phyloP scores from a whole-genome alignment of 1,140 invertebrate genomes.

The Trachymyrmex cornetzi region DNA sequence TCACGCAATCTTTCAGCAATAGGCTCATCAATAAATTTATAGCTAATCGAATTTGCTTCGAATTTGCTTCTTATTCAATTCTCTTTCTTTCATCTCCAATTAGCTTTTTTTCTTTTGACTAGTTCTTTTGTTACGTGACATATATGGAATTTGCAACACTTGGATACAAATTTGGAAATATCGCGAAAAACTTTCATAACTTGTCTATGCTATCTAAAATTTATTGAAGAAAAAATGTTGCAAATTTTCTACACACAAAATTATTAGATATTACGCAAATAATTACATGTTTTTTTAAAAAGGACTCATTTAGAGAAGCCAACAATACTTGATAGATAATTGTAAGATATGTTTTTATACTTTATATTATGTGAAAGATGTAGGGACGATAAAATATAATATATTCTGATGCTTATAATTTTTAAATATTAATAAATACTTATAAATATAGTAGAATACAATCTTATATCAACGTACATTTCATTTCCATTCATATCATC shows the following conservation, averaged over 20 bases:
- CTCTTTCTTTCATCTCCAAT: neutral
- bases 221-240: neutral
- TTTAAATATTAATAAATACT: constrained; percentile 16
- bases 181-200: neutral
- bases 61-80: neutral
- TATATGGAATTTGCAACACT: neutral
- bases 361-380: neutral
- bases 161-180: neutral
- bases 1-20: neutral
- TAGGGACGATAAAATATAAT: neutral
- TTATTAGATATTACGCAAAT: neutral
- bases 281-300: neutral
- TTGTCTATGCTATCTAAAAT: neutral
- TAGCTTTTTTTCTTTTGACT: neutral
- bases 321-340: neutral
- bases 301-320: neutral
- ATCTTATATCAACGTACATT: neutral
- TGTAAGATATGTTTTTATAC: neutral
- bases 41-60: neutral
- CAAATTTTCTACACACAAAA: neutral
- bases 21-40: neutral
- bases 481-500: constrained; percentile 7
- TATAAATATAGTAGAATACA: neutral
- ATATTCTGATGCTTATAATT: neutral
- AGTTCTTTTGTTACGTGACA: neutral